Evolutionary conservation across 2,797 vertebrate genomes (phyloP).

Genomic region (Potorous gilbertii): DNA sequence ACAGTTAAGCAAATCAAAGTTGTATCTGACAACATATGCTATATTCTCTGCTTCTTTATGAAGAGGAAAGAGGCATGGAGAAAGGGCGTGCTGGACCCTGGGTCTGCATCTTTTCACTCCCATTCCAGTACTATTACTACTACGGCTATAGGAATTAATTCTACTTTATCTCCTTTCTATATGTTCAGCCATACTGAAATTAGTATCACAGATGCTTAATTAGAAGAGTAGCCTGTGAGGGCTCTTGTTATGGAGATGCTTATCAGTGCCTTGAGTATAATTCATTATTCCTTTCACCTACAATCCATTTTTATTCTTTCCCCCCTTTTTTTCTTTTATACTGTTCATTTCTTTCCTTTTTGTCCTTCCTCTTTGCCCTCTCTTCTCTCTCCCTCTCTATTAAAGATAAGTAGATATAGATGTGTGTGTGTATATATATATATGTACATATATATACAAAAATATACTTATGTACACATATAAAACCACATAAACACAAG

Average conservation of each 20-base stretch:
- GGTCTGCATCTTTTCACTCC: neutral
- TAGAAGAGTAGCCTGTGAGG: slow-evolving; percentile 27
- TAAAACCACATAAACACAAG: too few species aligned
- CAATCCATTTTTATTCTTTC: neutral
- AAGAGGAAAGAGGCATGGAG: neutral
- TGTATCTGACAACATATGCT: neutral
- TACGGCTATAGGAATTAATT: neutral
- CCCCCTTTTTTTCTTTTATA: neutral
- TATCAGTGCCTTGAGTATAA: neutral
- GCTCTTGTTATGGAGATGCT: neutral
- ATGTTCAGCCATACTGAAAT: neutral
- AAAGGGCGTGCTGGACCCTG: neutral
- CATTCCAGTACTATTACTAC: neutral
- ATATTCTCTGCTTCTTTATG: neutral
- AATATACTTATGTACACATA: too few species aligned
- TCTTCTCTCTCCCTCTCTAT: neutral
- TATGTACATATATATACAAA: too few species aligned
- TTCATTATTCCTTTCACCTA: neutral
- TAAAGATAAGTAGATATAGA: neutral
- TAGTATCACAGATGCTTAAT: slow-evolving; percentile 45
- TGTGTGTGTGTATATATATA: neutral
- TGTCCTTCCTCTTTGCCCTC: neutral
- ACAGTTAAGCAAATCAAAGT: neutral
- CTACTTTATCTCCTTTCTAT: neutral
- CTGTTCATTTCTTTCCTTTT: neutral